Evolutionary conservation across 2,113 vertebrate species (phyloP).

Genomic region (Triplophysa siluroides): DNA sequence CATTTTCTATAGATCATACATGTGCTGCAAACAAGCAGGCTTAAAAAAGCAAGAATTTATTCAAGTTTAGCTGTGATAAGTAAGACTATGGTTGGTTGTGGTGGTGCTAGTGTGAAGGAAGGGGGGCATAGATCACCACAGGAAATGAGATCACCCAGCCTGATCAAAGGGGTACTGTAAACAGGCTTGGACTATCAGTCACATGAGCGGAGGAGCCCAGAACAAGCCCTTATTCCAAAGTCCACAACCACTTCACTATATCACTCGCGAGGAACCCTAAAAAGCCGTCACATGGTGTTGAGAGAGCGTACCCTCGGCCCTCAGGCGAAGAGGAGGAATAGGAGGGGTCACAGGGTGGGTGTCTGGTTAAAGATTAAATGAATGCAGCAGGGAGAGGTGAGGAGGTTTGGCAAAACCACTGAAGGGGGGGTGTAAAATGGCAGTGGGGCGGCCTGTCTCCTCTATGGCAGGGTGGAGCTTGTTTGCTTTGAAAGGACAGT

Average conservation of each 20-base stretch:
- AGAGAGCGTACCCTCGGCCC: conserved; percentile 10
- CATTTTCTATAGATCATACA: no score
- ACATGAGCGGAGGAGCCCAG: conserved; percentile 49
- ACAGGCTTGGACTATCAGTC: conserved; percentile 52
- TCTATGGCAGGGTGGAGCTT: conserved; percentile 63
- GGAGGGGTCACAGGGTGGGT: conserved; percentile 43
- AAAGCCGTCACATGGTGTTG: background rate
- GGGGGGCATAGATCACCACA: conserved; percentile 14
- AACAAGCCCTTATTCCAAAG: conserved; percentile 37
- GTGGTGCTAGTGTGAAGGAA: background rate
- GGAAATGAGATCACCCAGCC: conserved; percentile 38
- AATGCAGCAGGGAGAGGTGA: background rate
- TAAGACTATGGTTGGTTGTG: background rate
- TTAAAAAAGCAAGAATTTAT: background rate
- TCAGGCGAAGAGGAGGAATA: background rate
- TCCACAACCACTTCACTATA: conserved; percentile 9
- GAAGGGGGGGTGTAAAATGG: conserved; percentile 39
- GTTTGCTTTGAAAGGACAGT: conserved; percentile 67
- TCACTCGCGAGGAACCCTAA: conserved; percentile 21
- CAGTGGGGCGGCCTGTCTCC: conserved; percentile 43
- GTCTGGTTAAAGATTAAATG: conserved; percentile 57
- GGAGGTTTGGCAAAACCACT: background rate
- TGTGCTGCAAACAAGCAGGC: no score
- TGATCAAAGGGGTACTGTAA: conserved; percentile 48
- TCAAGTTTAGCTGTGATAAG: background rate